These are phyloP conservation scores for Calliopsis andreniformis DNA, from an alignment of 1,140 invertebrate genomes.

Conservation along the genomic window DNA sequence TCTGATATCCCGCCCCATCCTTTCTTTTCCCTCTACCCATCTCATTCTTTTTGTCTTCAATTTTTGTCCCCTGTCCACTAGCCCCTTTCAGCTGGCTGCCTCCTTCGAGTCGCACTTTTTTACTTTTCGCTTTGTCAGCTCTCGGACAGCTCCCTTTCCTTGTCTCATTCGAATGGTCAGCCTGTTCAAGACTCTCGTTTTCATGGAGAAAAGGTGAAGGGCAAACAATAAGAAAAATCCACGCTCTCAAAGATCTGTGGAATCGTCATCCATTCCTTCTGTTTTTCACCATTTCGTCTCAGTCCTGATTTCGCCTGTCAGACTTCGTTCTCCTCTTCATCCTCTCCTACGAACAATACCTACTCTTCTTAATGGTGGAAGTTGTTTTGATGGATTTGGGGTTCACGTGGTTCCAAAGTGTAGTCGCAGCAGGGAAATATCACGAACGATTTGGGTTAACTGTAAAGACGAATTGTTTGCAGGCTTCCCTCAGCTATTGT, in stretches of 20 bases:
- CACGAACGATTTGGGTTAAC: constrained; percentile 32
- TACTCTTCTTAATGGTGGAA: too few relatives aligned
- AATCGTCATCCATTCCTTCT: constrained; percentile 7
- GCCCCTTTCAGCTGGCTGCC: background rate
- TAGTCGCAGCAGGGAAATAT: constrained; percentile 28
- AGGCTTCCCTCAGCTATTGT: constrained; percentile 2
- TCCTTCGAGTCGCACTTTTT: background rate
- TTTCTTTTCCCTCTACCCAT: background rate
- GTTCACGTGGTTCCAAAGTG: background rate
- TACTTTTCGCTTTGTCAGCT: constrained; percentile 26
- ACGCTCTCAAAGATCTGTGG: background rate
- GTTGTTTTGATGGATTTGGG: background rate
- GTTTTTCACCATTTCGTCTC: background rate
- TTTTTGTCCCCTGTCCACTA: constrained; percentile 5
- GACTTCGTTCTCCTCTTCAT: background rate
- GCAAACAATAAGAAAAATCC: constrained; percentile 22
- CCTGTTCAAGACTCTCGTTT: background rate
- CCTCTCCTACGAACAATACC: background rate
- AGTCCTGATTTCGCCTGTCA: background rate
- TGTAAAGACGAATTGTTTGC: constrained; percentile 42
- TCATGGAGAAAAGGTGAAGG: constrained; percentile 12
- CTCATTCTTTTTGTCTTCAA: constrained; percentile 1
- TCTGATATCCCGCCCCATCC: background rate
- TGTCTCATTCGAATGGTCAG: background rate
- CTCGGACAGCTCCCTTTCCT: constrained; percentile 7